Conservation (phyloP, 2,797 vertebrate genomes). For the Argyrosomus regius region DNA sequence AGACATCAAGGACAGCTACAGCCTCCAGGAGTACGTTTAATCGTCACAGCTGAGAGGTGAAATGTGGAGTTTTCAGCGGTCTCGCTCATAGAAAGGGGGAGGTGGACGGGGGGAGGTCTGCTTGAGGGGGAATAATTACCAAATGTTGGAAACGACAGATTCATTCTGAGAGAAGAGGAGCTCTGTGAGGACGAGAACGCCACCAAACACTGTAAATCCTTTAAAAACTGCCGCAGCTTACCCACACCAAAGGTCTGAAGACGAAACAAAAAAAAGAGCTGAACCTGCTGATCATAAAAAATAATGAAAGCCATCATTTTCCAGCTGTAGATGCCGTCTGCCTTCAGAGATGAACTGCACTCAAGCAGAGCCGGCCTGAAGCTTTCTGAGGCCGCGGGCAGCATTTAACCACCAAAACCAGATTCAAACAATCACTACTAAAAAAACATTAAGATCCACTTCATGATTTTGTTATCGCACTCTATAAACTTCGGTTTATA, state of each 20-base stretch:
- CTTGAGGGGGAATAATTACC: slow-evolving; percentile 54
- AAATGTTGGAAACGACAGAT: slow-evolving; percentile 60
- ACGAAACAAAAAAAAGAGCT: not conserved
- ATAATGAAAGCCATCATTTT: slow-evolving; percentile 39
- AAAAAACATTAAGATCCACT: not conserved
- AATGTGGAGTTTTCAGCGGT: slow-evolving; percentile 44
- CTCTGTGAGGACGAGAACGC: slow-evolving; percentile 2
- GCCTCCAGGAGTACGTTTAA: slow-evolving; percentile 85
- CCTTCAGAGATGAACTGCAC: slow-evolving; percentile 5
- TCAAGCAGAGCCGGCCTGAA: slow-evolving; percentile 14
- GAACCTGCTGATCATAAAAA: slow-evolving; percentile 17
- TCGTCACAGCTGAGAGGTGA: not conserved
- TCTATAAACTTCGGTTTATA: too few relatives aligned
- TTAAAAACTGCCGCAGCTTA: slow-evolving; percentile 38
- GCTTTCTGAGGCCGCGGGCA: slow-evolving; percentile 7
- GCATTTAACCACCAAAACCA: not conserved
- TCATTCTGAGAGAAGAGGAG: slow-evolving; percentile 8
- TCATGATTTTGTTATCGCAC: not conserved
- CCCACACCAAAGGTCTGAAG: slow-evolving; percentile 45
- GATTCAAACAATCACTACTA: too few relatives aligned
- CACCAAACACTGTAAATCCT: slow-evolving; percentile 32
- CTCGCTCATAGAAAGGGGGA: slow-evolving; percentile 41
- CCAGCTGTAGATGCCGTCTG: slow-evolving; percentile 24
- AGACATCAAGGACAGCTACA: slow-evolving; percentile 83
- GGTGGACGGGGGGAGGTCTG: slow-evolving; percentile 26